Conservation (phyloP, 92 coral and sea anemone species). For the Parazoanthus darwini region DNA sequence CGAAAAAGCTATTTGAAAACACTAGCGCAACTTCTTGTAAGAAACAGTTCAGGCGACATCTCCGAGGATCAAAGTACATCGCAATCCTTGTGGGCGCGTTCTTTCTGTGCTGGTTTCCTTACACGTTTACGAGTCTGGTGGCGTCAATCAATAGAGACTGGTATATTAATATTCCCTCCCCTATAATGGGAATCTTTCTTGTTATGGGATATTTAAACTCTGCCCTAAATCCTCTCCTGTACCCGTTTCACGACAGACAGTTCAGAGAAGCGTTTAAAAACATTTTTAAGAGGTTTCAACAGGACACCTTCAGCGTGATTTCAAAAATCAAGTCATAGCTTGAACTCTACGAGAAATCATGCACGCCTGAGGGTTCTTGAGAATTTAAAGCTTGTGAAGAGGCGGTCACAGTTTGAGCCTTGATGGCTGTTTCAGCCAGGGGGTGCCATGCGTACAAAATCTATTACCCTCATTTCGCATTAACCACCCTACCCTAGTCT, state of each 20-base stretch:
- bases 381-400: neutral
- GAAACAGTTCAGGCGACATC: constrained; percentile 64
- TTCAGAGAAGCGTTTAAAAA: constrained; percentile 78
- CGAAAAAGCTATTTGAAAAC: constrained; percentile 39
- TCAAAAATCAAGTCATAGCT: neutral
- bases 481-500: neutral
- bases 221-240: constrained; percentile 82
- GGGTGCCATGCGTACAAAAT: neutral
- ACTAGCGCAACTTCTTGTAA: constrained; percentile 29
- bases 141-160: constrained; percentile 57
- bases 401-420: neutral
- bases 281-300: constrained; percentile 46
- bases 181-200: constrained; percentile 33
- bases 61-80: constrained; percentile 82
- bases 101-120: constrained; percentile 85
- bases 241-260: constrained; percentile 86
- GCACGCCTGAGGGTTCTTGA: neutral
- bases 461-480: neutral
- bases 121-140: constrained; percentile 52
- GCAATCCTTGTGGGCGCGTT: constrained; percentile 80
- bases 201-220: constrained; percentile 77
- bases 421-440: neutral
- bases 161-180: constrained; percentile 12
- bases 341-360: neutral
- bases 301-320: neutral